Conservation (phyloP, 2,888 invertebrate species). For the Acleris literana region DNA sequence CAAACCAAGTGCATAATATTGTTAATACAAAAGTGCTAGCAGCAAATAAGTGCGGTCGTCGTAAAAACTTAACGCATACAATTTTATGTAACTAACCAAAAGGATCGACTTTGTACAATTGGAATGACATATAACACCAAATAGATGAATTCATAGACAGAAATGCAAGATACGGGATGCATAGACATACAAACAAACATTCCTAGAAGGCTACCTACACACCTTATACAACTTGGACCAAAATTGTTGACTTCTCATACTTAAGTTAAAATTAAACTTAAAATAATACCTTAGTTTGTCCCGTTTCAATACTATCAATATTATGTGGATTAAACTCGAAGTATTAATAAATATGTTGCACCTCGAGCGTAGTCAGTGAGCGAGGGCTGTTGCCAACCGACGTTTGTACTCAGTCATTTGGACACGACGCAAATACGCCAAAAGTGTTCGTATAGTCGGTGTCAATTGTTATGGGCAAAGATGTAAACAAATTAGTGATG, state of each 20-base stretch:
- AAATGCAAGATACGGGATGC: conserved; percentile 23
- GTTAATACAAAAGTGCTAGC: conserved; percentile 56
- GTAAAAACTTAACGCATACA: conserved; percentile 38
- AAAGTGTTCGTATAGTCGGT: too few relatives aligned
- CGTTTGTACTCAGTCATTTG: conserved; percentile 7
- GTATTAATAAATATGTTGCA: conserved; percentile 27
- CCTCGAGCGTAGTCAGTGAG: background rate
- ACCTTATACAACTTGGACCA: conserved; percentile 63
- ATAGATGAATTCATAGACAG: conserved; percentile 18
- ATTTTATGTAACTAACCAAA: conserved; percentile 23
- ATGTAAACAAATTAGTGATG: too few relatives aligned
- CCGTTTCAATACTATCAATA: conserved; percentile 41
- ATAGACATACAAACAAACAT: background rate
- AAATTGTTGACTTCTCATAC: conserved; percentile 50
- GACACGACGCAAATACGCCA: background rate
- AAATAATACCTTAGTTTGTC: conserved; percentile 43
- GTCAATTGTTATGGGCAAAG: too few relatives aligned
- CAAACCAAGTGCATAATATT: conserved; percentile 76
- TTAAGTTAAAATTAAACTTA: conserved; percentile 54
- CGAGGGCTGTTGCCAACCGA: background rate
- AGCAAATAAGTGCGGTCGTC: conserved; percentile 42
- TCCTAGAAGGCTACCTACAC: background rate
- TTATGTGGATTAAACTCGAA: conserved; percentile 29
- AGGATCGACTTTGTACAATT: conserved; percentile 30
- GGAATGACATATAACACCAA: conserved; percentile 35